phyloP scores from a whole-genome alignment of 1,140 invertebrate genomes.

The Coptotermes formosanus region DNA sequence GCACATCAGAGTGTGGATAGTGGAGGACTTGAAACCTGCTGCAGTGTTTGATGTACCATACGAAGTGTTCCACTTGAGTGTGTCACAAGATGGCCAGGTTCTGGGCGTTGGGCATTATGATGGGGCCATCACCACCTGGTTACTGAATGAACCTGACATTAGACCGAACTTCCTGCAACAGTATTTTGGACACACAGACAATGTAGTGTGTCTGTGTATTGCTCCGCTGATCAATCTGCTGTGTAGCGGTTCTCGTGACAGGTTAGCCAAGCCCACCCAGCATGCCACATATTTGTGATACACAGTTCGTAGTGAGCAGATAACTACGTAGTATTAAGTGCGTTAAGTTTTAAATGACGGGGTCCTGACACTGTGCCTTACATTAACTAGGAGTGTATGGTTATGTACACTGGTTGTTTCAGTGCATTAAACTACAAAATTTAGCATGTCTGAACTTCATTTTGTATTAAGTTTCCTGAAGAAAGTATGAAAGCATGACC shows the following conservation, averaged over 20 bases:
- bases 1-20: neutral
- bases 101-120: neutral
- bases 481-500: too few species aligned
- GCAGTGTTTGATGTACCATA: neutral
- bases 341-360: too few species aligned
- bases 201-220: neutral
- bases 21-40: neutral
- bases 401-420: too few species aligned
- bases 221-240: neutral
- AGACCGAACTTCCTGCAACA: neutral
- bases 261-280: neutral
- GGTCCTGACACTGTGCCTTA: too few species aligned
- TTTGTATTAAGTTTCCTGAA: too few species aligned
- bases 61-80: neutral
- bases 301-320: too few species aligned
- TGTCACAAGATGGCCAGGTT: neutral
- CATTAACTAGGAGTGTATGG: too few species aligned
- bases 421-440: too few species aligned
- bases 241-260: neutral
- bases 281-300: too few species aligned
- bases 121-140: neutral
- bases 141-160: neutral
- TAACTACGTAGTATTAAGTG: too few species aligned
- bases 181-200: neutral
- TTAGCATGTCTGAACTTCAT: too few species aligned